Conservation (phyloP, 1,140 invertebrate species). For the Cydia strobilella region DNA sequence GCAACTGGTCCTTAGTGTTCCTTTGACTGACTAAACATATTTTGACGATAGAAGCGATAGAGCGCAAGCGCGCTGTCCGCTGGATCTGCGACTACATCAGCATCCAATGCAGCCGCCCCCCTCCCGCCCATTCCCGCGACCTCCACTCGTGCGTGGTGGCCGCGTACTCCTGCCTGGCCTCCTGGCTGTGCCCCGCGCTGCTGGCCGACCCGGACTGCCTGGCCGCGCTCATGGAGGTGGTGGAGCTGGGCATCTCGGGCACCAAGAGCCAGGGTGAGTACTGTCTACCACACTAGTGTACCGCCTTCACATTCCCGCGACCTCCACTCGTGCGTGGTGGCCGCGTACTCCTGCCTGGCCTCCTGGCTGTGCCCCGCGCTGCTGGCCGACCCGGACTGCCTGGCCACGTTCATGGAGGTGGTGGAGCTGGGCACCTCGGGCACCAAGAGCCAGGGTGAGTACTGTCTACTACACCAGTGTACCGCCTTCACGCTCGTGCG, state of each 20-base stretch:
- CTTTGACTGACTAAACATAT: background rate
- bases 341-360: constrained; percentile 74
- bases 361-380: constrained; percentile 89
- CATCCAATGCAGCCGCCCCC: constrained; percentile 96
- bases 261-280: constrained; percentile 88
- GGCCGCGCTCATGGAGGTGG: constrained; percentile 95
- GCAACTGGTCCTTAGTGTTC: too few relatives aligned
- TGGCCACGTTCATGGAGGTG: constrained; percentile 96
- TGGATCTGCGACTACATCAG: constrained; percentile 99
- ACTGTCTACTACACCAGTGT: background rate
- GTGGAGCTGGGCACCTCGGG: constrained; percentile 99
- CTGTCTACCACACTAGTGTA: too few relatives aligned
- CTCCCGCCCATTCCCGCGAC: constrained; percentile 97
- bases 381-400: constrained; percentile 94
- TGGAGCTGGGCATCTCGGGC: constrained; percentile 98
- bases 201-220: constrained; percentile 96
- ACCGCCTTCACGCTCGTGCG: too few relatives aligned
- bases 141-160: constrained; percentile 98
- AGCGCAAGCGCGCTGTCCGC: constrained; percentile 96
- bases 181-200: constrained; percentile 89
- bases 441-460: constrained; percentile 88
- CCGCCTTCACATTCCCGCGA: constrained; percentile 61
- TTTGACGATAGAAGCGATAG: constrained; percentile 85
- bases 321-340: constrained; percentile 46
- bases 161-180: constrained; percentile 94